Base-by-base conservation (phyloP, 2,888 invertebrate genomes). In the Dilophus febrilis region DNA sequence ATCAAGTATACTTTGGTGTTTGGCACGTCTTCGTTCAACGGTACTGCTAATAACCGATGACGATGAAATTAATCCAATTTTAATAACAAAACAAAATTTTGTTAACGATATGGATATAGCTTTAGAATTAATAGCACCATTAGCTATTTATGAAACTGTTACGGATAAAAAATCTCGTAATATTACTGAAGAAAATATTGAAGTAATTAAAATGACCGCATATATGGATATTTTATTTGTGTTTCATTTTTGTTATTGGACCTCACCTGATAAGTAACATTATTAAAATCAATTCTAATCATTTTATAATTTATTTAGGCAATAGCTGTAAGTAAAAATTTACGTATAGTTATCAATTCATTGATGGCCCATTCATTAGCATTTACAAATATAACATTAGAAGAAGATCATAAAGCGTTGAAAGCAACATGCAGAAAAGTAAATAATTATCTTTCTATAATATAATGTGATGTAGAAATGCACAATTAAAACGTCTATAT, bases 381-480 rank as follows among this genome's bases (percentile, higher is more conserved):
- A 0, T 58, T 61, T 44, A 58, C 60, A 3, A 61, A 61, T 51
- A 58, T 61, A 1, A 53, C 58, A 0, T 30, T 58, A 11, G 44
- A 52, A 5, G 48, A 51, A 17, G 61, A 61, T 43, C 59, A 61
- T 42, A 54, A 49, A 18, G 56, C 58, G 1, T 46, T 61, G 2
- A 59, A 56, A 44, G 54, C 57, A 2, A 43, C 60, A 3, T 60
- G 59, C 33, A 58, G 60, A 36, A 61, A 56, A 45, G 56, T 54
- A 41, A 28, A 22, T 22, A 6, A 22, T 22, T 22, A 22, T 22
- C 8, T 6, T 22, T 22, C 22, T 6, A 22, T 22, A n/a, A n/a
- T n/a, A n/a, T n/a, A n/a, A n/a, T n/a, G n/a, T n/a, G n/a, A n/a
- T n/a, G n/a, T n/a, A n/a, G n/a, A n/a, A n/a, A n/a, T n/a, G n/a